These are phyloP conservation scores for Heliconius hewitsoni DNA, from an alignment of 1,140 invertebrate species.

Conservation along the genomic window DNA sequence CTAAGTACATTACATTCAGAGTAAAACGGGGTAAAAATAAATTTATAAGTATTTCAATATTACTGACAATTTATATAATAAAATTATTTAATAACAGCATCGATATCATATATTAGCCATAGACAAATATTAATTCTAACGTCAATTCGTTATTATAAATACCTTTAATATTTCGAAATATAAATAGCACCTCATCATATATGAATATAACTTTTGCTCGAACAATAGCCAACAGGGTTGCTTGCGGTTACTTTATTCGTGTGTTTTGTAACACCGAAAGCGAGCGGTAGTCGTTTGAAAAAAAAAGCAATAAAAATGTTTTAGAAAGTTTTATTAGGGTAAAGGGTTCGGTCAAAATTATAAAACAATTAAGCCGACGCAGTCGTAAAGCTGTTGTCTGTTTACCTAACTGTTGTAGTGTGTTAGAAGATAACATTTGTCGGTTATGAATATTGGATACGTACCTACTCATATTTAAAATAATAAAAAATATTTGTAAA, in stretches of 20 bases:
- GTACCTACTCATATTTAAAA: neutral
- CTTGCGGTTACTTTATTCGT: conserved; percentile 35
- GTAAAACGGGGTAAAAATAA: conserved; percentile 38
- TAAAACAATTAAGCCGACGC: conserved; percentile 60
- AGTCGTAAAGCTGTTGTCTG: conserved; percentile 46
- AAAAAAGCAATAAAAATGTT: conserved; percentile 51
- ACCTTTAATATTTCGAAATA: neutral
- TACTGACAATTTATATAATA: neutral
- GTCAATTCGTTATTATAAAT: neutral
- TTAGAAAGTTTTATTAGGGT: conserved; percentile 72
- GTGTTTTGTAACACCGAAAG: conserved; percentile 35
- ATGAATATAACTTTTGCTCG: conserved; percentile 1
- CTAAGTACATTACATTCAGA: conserved; percentile 39
- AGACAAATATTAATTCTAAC: neutral
- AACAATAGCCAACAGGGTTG: conserved; percentile 21
- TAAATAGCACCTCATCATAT: neutral
- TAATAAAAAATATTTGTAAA: too few relatives aligned
- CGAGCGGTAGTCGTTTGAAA: conserved; percentile 47
- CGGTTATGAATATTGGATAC: neutral
- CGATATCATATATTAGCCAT: neutral
- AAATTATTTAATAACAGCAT: neutral
- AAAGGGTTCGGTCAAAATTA: conserved; percentile 57
- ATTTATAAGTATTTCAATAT: neutral
- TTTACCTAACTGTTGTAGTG: conserved; percentile 42
- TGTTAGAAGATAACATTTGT: neutral